phyloP scores from a whole-genome alignment of 2,888 invertebrate genomes.

The Hofmannophila pseudospretella region DNA sequence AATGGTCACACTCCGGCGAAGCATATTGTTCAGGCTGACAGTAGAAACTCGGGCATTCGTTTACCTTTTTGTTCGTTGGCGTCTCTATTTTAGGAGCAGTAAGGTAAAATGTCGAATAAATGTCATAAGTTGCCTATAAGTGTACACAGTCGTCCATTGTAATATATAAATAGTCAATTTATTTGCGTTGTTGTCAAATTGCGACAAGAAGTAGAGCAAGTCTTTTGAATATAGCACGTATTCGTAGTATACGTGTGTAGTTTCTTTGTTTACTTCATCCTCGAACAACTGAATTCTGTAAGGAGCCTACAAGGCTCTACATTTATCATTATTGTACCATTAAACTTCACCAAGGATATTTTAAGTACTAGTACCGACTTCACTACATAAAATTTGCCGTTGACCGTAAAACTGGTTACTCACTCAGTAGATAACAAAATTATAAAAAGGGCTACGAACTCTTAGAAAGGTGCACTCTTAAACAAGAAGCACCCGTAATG shows the following conservation, averaged over 20 bases:
- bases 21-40: slow-evolving; percentile 29
- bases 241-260: too few relatives aligned
- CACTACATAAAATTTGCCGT: too few relatives aligned
- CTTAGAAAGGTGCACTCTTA: slow-evolving; percentile 1
- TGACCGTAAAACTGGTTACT: too few relatives aligned
- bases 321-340: too few relatives aligned
- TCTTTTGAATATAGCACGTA: too few relatives aligned
- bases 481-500: not conserved
- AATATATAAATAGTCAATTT: slow-evolving; percentile 19
- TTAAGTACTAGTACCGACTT: too few relatives aligned
- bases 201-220: slow-evolving; percentile 11
- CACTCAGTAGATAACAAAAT: too few relatives aligned
- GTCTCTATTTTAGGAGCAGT: slow-evolving; percentile 1
- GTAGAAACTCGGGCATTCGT: slow-evolving; percentile 16
- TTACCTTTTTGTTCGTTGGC: not conserved
- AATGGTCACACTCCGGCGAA: slow-evolving; percentile 42
- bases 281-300: too few relatives aligned
- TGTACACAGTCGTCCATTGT: slow-evolving; percentile 3
- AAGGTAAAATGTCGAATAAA: slow-evolving; percentile 4
- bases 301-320: too few relatives aligned
- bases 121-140: not conserved
- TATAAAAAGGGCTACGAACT: too few relatives aligned
- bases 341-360: too few relatives aligned
- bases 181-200: slow-evolving; percentile 21
- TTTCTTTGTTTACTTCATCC: too few relatives aligned